phyloP scores from a whole-genome alignment of 2,113 vertebrate species.

The Pygathrix nemaeus region DNA sequence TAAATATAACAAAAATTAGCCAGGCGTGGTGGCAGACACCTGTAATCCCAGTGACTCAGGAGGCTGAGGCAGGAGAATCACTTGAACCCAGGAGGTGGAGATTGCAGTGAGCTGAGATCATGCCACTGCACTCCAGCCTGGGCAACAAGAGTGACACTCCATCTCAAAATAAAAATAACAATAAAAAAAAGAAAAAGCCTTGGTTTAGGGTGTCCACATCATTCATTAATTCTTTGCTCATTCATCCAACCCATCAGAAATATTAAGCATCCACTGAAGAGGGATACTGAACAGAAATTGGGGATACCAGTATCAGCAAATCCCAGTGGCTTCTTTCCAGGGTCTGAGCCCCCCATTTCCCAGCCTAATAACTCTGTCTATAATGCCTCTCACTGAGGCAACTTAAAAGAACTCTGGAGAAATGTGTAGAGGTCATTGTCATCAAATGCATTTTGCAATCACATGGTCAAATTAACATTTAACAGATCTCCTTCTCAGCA shows the following conservation, averaged over 20 bases:
- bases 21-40: too few species aligned
- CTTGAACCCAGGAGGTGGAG: too few species aligned
- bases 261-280: background rate
- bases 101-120: too few species aligned
- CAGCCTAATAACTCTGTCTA: background rate
- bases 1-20: too few species aligned
- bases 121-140: too few species aligned
- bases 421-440: fast-evolving
- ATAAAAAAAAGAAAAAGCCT: background rate
- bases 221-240: background rate
- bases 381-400: background rate
- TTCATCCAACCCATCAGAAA: background rate
- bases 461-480: too few species aligned
- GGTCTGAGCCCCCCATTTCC: too few species aligned
- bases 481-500: too few species aligned
- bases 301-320: background rate
- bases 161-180: too few species aligned
- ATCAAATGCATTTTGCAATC: background rate
- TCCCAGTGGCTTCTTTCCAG: background rate
- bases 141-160: too few species aligned
- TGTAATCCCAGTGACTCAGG: too few species aligned
- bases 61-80: too few species aligned
- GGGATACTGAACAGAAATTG: background rate
- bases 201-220: background rate
- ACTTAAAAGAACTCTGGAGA: background rate